These are phyloP conservation scores for Rhombomys opimus DNA, from an alignment of 2,113 vertebrate species.

Conservation along the genomic window DNA sequence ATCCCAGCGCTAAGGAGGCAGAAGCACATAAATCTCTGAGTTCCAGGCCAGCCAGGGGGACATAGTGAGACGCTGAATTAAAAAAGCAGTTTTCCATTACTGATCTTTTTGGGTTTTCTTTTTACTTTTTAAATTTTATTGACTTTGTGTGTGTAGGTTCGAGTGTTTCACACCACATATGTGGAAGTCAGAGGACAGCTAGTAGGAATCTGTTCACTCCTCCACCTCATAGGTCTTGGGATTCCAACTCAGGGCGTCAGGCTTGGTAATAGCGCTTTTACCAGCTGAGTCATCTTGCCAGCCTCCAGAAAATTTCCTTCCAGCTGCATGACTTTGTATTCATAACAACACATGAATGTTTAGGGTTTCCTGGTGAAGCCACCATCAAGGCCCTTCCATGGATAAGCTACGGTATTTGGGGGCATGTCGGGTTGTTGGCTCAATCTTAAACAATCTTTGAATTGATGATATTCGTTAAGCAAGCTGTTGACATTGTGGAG, in stretches of 20 bases:
- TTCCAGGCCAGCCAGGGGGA: neutral
- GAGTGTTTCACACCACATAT: too few relatives aligned
- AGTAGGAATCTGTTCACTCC: neutral
- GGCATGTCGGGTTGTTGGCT: neutral
- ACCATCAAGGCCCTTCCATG: neutral
- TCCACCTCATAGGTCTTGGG: neutral
- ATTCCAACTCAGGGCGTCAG: too few relatives aligned
- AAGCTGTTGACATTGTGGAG: neutral
- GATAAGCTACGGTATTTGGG: neutral
- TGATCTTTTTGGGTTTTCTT: neutral
- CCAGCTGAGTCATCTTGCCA: neutral
- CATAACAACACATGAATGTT: neutral
- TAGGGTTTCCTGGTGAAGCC: constrained; percentile 11
- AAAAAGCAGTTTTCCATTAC: neutral
- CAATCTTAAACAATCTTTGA: neutral
- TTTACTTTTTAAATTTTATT: neutral
- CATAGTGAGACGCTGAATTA: neutral
- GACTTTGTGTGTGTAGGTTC: neutral
- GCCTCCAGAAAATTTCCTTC: neutral
- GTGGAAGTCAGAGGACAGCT: too few relatives aligned
- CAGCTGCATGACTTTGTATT: neutral
- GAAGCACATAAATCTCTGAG: neutral
- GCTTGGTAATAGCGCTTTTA: neutral
- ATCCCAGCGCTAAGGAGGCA: neutral
- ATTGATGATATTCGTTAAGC: neutral